Evolutionary conservation across 1,140 invertebrate genomes (phyloP).

Genomic region (Oncopodura yosiiana): DNA sequence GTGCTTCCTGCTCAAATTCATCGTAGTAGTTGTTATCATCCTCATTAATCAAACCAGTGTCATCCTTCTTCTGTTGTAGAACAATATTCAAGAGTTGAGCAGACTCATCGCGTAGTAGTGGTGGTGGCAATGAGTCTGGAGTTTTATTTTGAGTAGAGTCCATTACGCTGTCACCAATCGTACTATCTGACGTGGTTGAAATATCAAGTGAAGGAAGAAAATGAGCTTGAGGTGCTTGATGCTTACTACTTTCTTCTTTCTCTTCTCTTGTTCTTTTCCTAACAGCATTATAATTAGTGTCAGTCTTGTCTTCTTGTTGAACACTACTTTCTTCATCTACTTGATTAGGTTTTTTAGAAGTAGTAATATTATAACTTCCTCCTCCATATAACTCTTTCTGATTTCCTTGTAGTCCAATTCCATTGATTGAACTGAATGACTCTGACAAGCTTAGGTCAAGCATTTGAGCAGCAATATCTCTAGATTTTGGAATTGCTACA

Average conservation of each 20-base stretch:
- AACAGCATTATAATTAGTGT: not conserved
- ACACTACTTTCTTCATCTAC: not conserved
- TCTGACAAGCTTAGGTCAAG: not conserved
- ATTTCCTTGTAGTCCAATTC: not conserved
- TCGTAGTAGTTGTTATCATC: too few relatives aligned
- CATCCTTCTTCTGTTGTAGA: not conserved
- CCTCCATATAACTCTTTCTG: not conserved
- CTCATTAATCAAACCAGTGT: slow-evolving; percentile 8
- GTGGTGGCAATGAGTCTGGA: not conserved
- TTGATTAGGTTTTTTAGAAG: not conserved
- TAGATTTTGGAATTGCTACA: not conserved
- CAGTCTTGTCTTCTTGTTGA: not conserved
- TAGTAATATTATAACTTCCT: not conserved
- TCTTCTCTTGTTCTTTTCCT: not conserved
- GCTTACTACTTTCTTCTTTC: not conserved
- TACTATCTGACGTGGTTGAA: slow-evolving; percentile 10
- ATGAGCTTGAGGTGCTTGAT: slow-evolving; percentile 1
- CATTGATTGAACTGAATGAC: not conserved
- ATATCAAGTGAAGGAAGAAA: slow-evolving; percentile 7
- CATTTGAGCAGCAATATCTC: not conserved
- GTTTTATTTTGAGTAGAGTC: slow-evolving; percentile 25
- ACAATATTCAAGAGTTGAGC: not conserved
- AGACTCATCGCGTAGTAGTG: too few relatives aligned
- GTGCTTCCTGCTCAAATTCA: slow-evolving; percentile 4
- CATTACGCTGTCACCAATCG: slow-evolving; percentile 27